Percentiles rank a stretch among this genome's conserved stretches.
phyloP scores from a whole-genome alignment of 2,113 vertebrate genomes.

The Mustelus asterias region DNA sequence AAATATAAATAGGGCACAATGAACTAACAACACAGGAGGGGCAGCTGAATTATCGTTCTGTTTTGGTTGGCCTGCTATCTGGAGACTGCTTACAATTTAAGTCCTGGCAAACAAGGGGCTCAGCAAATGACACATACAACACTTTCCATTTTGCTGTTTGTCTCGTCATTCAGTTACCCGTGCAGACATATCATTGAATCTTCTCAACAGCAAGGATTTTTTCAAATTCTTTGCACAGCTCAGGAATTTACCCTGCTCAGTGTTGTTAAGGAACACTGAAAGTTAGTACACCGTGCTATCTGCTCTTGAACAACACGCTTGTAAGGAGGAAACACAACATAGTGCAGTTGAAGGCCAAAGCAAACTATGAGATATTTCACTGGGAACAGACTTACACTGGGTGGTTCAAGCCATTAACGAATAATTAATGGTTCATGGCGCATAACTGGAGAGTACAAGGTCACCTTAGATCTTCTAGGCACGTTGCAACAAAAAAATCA shows the following conservation, averaged over 20 bases:
- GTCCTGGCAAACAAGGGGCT: slow-evolving; percentile 5
- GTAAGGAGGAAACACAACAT: background rate
- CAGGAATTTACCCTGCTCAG: background rate
- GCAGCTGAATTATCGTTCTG: background rate
- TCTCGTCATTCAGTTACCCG: background rate
- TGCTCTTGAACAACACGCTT: slow-evolving; percentile 11
- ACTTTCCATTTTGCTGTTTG: background rate
- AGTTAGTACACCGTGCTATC: background rate
- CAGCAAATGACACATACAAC: background rate
- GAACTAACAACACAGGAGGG: background rate
- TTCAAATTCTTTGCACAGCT: background rate
- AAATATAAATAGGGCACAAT: slow-evolving; percentile 27
- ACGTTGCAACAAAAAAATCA: background rate
- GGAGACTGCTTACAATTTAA: background rate
- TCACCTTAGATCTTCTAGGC: background rate
- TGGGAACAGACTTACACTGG: background rate
- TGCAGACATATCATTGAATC: background rate
- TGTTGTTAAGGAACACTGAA: background rate
- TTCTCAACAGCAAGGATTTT: background rate
- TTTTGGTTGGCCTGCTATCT: slow-evolving; percentile 9
- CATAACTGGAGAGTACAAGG: slow-evolving; percentile 13
- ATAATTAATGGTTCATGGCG: slow-evolving; percentile 20
- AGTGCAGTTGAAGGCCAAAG: background rate
- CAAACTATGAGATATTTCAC: background rate
- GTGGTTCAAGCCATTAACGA: background rate